Percentiles rank a stretch among this genome's conserved stretches.
Conservation (phyloP, 2,113 vertebrate species). For the Marcusenius ussheri region DNA sequence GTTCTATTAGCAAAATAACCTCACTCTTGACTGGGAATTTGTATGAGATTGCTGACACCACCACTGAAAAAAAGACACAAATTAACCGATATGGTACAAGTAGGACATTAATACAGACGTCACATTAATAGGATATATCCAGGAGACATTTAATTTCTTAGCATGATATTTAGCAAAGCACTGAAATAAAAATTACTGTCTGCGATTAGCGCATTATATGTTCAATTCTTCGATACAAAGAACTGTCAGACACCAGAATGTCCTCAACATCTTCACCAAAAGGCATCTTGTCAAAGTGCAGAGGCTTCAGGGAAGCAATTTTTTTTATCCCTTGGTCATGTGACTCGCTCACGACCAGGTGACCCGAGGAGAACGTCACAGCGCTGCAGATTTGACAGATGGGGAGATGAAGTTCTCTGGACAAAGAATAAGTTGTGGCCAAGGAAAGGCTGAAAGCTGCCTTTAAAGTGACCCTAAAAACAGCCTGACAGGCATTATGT, state of each 20-base stretch:
- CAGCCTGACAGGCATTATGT: conserved; percentile 42
- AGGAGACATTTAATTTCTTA: background rate
- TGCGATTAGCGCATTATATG: background rate
- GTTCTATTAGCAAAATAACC: background rate
- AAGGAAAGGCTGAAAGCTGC: conserved; percentile 31
- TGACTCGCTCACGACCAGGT: background rate
- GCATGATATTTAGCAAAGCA: background rate
- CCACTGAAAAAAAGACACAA: background rate
- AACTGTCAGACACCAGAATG: background rate
- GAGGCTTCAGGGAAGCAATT: background rate
- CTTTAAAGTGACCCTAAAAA: conserved; percentile 43
- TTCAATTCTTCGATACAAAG: background rate
- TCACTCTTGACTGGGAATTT: background rate
- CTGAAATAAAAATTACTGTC: background rate
- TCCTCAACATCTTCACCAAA: background rate
- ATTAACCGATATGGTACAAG: background rate
- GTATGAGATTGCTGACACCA: background rate
- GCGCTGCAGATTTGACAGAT: background rate
- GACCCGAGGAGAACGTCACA: background rate
- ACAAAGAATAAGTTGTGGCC: background rate
- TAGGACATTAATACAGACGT: background rate
- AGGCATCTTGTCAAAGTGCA: background rate
- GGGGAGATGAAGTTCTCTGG: background rate
- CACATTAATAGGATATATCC: background rate
- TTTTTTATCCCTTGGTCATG: background rate